A percentile compares a stretch with the other conserved stretches of the same genome.
Conservation (phyloP, 2,797 vertebrate species). For the Acanthurus leucopareius region DNA sequence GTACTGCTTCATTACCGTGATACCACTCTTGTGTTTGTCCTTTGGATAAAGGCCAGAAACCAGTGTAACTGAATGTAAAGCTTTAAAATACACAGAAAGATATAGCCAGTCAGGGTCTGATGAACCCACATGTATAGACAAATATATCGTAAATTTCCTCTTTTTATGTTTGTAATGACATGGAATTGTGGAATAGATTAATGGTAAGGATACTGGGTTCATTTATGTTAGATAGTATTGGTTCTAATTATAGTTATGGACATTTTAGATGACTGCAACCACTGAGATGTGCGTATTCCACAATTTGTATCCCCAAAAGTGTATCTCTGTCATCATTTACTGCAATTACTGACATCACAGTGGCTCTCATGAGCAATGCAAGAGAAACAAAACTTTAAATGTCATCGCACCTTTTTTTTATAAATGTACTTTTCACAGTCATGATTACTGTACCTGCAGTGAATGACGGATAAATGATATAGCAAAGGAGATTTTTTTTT, state of each 20-base stretch:
- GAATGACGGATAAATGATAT: no score
- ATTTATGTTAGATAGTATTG: background rate
- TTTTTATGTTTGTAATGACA: background rate
- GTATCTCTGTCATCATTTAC: conserved; percentile 15
- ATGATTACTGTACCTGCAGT: no score
- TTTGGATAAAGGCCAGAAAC: conserved; percentile 11
- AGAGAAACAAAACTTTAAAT: conserved; percentile 12
- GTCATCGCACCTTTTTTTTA: conserved; percentile 12
- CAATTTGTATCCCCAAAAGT: background rate
- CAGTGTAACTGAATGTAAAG: background rate
- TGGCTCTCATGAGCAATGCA: background rate
- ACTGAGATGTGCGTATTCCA: background rate
- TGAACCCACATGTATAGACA: background rate
- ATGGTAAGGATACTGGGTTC: background rate
- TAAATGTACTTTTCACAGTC: background rate
- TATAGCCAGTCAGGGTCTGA: background rate
- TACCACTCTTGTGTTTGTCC: background rate
- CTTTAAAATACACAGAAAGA: background rate
- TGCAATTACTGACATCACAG: conserved; percentile 26
- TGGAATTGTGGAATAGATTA: background rate
- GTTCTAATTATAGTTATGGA: background rate
- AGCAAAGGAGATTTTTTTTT: background rate
- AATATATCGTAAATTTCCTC: background rate
- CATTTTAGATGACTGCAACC: background rate
- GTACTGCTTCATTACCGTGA: background rate